These are phyloP conservation scores for Sciurus niger DNA, from an alignment of 2,113 vertebrate genomes.

Conservation along the genomic window DNA sequence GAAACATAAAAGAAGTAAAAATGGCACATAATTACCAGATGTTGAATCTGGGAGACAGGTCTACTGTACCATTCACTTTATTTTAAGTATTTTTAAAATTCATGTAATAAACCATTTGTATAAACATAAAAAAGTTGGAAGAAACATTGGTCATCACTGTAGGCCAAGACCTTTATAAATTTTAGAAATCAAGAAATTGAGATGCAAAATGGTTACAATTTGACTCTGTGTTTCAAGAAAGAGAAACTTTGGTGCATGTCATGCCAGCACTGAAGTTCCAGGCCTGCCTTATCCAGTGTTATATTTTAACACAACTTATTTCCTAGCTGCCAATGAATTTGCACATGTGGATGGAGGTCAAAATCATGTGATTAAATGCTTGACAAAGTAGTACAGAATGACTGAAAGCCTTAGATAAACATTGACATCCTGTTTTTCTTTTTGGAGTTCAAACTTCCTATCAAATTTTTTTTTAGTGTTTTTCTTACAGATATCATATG, in stretches of 20 bases:
- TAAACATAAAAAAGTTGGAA: neutral
- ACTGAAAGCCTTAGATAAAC: conserved; percentile 32
- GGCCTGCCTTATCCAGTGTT: neutral
- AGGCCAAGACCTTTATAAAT: neutral
- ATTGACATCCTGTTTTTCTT: neutral
- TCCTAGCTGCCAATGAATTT: conserved; percentile 22
- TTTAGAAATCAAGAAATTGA: conserved; percentile 23
- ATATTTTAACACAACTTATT: neutral
- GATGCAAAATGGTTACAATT: neutral
- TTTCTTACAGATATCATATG: conserved; percentile 30
- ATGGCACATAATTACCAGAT: no score
- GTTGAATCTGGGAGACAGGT: no score
- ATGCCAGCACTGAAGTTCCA: neutral
- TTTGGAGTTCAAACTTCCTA: neutral
- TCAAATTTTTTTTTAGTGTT: neutral
- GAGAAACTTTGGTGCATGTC: neutral
- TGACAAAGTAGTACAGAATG: neutral
- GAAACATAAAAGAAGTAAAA: no score
- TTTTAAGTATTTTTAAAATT: no score
- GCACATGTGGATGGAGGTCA: neutral
- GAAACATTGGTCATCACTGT: neutral
- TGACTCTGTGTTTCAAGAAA: neutral
- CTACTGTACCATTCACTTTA: no score
- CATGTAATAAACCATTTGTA: no score
- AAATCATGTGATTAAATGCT: neutral